Evolutionary conservation across 2,113 vertebrate species (phyloP), one percentile per base, ranked within the genome.

Genomic region (Phasianus colchicus): DNA sequence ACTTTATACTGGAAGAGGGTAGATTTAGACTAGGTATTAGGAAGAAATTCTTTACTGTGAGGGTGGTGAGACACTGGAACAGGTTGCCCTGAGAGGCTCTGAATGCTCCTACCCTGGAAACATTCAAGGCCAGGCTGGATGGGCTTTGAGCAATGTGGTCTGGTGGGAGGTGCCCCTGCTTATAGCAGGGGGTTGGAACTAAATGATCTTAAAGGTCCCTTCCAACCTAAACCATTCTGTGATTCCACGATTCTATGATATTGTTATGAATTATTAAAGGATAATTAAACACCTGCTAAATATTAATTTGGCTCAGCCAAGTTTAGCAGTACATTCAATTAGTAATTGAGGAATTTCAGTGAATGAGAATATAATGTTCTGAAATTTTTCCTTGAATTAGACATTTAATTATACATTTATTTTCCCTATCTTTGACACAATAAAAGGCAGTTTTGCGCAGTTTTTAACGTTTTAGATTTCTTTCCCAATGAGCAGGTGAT

Each of bases 221-320:
- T 54, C 15, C 52, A 54, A 54, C 27, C 52, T 9, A 30, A 30
- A 54, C 27, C 24, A 25, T 50, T 50, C 24, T 25, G 12, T 50
- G 52, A 30, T 54, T 54, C 9, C 27, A 54, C 27, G 5, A 54
- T 30, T 54, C 52, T 30, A 9, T 54, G 52, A 30, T 54, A 71
- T 75, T 69, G 20, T 61, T 87, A 57, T 86, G 50, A 86, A 84
- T 94, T 92, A 85, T 78, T 92, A 84, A 93, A 81, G 29, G 15
- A 18, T 78, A 93, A 78, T 90, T 92, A 93, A 90, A 32, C 65
- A 88, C 38, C 52, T 72, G 52, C 43, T 90, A 74, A 81, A 75
- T 75, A 86, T 47, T 94, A 61, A 71, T 74, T 94, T 86, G 30
- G 9, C 38, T 94, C 21, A 64, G 10, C 65, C 60, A 45, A 86